A percentile compares a stretch with the other conserved stretches of the same genome.
Evolutionary conservation across 2,113 vertebrate genomes (phyloP).

Genomic region (Setophaga petechia): DNA sequence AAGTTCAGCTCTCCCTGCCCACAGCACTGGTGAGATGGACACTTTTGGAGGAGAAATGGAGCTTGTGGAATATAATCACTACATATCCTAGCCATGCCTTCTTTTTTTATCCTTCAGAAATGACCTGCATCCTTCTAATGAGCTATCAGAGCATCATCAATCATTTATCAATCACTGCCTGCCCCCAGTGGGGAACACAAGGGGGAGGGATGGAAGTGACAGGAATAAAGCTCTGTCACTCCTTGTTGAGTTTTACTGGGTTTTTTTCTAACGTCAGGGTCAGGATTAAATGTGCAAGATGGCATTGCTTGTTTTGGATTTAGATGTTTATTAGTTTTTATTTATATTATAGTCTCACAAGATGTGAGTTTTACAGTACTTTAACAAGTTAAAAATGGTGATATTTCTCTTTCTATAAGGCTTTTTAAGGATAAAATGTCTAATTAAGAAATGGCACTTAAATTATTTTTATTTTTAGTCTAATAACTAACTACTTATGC

Average conservation of each 20-base stretch:
- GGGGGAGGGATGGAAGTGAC: background rate
- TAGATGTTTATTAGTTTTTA: background rate
- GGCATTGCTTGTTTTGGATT: background rate
- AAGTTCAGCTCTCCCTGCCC: background rate
- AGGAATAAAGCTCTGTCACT: background rate
- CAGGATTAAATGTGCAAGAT: background rate
- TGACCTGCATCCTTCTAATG: background rate
- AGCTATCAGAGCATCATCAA: background rate
- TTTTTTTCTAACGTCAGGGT: background rate
- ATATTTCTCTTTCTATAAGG: background rate
- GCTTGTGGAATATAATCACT: background rate
- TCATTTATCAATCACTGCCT: background rate
- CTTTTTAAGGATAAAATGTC: background rate
- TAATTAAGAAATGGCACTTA: background rate
- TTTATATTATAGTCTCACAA: background rate
- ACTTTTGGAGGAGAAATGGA: background rate
- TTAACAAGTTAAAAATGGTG: background rate
- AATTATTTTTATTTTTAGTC: background rate
- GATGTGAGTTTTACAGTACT: background rate
- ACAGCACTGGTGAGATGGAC: background rate
- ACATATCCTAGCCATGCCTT: accelerated
- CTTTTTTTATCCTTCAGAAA: background rate
- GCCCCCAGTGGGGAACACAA: background rate
- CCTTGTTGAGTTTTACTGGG: background rate
- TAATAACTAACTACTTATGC: background rate